Conservation (phyloP, 2,113 vertebrate genomes). For the Entelurus aequoreus region DNA sequence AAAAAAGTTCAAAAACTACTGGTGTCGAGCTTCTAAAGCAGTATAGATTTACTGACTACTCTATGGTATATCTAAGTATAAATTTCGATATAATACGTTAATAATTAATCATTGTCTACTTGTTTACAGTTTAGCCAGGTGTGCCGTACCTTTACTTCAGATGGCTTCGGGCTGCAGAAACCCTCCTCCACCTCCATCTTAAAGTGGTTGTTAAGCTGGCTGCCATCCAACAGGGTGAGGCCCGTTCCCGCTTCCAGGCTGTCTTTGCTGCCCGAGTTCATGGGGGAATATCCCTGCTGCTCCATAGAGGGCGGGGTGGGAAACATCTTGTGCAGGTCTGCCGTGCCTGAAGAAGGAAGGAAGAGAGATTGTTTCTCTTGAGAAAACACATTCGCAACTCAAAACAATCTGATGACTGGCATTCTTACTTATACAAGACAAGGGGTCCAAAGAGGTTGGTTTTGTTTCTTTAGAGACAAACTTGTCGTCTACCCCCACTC, state of each 20-base stretch:
- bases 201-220: constrained; percentile 81
- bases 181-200: constrained; percentile 96
- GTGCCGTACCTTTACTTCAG: constrained; percentile 86
- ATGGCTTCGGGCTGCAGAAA: constrained; percentile 95
- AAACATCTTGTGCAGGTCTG: constrained; percentile 97
- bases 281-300: constrained; percentile 96
- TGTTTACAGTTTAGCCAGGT: not conserved
- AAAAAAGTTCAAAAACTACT: too few relatives aligned
- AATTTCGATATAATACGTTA: not conserved
- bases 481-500: constrained; percentile 81
- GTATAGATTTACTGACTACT: too few relatives aligned
- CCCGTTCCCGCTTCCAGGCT: constrained; percentile 85
- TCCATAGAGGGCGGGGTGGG: constrained; percentile 97
- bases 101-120: not conserved
- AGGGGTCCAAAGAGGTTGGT: constrained; percentile 77
- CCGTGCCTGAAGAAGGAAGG: constrained; percentile 75
- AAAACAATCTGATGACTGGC: not conserved
- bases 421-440: constrained; percentile 89
- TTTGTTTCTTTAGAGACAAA: constrained; percentile 83
- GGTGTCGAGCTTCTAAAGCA: too few relatives aligned
- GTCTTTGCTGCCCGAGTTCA: constrained; percentile 95
- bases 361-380: constrained; percentile 5
- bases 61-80: too few relatives aligned
- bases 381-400: not conserved
- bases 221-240: constrained; percentile 84